Evolutionary conservation across 2,888 invertebrate species (phyloP), one percentile per base, ranked within the genome.

Genomic region (Trichogramma dendrolimi): DNA sequence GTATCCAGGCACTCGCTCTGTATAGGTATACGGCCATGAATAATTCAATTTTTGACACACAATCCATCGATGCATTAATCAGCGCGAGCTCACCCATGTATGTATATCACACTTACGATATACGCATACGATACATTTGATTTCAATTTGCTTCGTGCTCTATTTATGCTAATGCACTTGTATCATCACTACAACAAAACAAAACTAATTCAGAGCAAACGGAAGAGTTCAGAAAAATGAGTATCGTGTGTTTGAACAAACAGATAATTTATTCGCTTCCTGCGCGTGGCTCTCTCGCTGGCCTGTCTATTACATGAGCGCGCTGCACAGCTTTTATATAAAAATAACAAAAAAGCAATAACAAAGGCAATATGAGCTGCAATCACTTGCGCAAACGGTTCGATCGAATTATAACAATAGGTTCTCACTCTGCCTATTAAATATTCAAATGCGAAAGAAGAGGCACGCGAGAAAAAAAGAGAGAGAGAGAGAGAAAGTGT

Each of bases 191-290:
- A 39, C 57, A 60, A 61, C 48, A 56, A 58, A 61, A 58, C 61
- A 58, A 27, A 27, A 53, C 56, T 59, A 58, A 64, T 64, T 58
- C 56, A 49, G 55, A 49, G 46, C 61, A 53, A 64, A 56, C 58
- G 64, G 61, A 61, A 59, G 61, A 53, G 51, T 64, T 61, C 56
- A 54, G 50, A 64, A 59, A 62, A 59, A 56, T 57, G 27, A 27
- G 27, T 27, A 27, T 27, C 27, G 49, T 60, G 46, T 48, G 53
- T 61, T 62, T 61, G 54, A 64, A 64, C 59, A 60, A 62, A 60
- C 64, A 54, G 61, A 61, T 64, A 64, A 62, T 64, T 62, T 54
- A 62, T 60, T 60, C 61, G 56, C 48, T 62, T 61, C 61, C 64
- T 64, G 61, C 48, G 14, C 27, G 39, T 4, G 8, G 58, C 43